Evolutionary conservation across 2,797 vertebrate genomes (phyloP), one percentile per base, ranked within the genome.

Genomic region (Rhynchonycteris naso): DNA sequence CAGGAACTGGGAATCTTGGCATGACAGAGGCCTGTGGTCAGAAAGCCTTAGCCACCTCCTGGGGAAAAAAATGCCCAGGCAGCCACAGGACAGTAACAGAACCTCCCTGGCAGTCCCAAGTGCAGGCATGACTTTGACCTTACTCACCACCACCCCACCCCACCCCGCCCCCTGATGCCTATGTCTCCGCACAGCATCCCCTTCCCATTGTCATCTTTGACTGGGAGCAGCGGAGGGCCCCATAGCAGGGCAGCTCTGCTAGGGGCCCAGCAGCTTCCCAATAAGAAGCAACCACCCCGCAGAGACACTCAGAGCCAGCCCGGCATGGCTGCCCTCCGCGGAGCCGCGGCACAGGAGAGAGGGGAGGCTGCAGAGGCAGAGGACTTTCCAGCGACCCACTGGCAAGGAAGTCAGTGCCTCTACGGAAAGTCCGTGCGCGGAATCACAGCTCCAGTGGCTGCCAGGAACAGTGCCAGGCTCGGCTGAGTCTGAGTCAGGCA

Each of bases 401-500:
- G 43, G 24, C 58, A 66, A 76, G 47, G 50, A 54, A 80, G 33
- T 2, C 59, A 87, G 30, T 3, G 28, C 38, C 59, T 90, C 78
- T 89, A n/a, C 16, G 26, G 2, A 71, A 89, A 69, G 21, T 76
- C 26, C 72, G 47, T 5, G 50, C 21, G 76, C 26, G 1, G 22
- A 71, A 78, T 18, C 15, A 22, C 9, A 72, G 74, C 58, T 72
- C 24, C 4, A 21, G 68, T n/a, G 72, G 81, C 71, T 85, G 35
- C 81, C 6, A 1, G 59, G n/a, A 83, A 21, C 19, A 26, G 26
- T 47, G n/a, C 4, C 1, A 0, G 24, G 1, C n/a, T 89, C 78
- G 30, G 65, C 15, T 0, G 11, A 54, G 35, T 18, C 30, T 35
- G 50, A 61, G 22, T 28, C 35, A 75, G 92, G 91, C 97, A 97